phyloP scores from a whole-genome alignment of 1,140 invertebrate species.

The Eriosoma lanigerum region DNA sequence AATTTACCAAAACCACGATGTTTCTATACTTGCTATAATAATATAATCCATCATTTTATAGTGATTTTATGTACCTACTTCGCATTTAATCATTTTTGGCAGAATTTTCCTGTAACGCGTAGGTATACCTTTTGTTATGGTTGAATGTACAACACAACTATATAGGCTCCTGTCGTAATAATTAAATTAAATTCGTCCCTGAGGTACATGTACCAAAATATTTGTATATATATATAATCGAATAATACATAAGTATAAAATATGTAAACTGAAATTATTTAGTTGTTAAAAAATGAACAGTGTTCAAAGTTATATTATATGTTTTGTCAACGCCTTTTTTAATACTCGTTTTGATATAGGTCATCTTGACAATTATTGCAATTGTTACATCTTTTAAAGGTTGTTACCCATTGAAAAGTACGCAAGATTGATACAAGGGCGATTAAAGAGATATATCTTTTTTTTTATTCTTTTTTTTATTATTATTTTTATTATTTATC shows the following conservation, averaged over 20 bases:
- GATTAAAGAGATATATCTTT: neutral
- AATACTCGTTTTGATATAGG: neutral
- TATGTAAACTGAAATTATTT: constrained; percentile 10
- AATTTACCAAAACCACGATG: too few relatives aligned
- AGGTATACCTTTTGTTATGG: constrained; percentile 22
- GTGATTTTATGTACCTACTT: neutral
- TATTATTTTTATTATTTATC: neutral
- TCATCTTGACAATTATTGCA: neutral
- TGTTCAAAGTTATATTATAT: neutral
- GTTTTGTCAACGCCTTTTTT: constrained; percentile 26
- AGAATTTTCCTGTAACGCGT: neutral
- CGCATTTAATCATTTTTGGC: neutral
- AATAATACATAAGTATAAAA: constrained; percentile 13
- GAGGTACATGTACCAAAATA: neutral
- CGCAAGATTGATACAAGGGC: constrained; percentile 21
- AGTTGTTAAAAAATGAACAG: constrained; percentile 12
- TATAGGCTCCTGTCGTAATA: neutral
- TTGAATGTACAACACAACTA: neutral
- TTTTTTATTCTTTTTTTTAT: too few relatives aligned
- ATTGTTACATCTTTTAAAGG: constrained; percentile 18
- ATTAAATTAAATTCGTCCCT: neutral
- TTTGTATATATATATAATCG: neutral
- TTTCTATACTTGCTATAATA: neutral
- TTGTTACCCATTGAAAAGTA: constrained; percentile 14
- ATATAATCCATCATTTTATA: constrained; percentile 27